Base-by-base conservation (phyloP, 2,888 invertebrate species). In the Ennomos quercinarius region DNA sequence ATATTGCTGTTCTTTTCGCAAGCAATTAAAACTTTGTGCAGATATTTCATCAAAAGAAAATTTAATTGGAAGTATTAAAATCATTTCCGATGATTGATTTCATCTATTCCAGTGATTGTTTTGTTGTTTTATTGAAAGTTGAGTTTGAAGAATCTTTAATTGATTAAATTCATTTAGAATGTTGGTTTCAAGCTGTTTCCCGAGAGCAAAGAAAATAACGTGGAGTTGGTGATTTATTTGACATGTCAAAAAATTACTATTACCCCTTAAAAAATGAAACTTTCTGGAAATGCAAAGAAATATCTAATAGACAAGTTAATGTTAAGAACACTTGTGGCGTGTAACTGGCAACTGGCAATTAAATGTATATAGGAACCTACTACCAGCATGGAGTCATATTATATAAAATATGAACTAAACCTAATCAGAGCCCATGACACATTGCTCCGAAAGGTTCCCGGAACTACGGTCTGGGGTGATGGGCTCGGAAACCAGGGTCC, bases 391-490 rank as follows among this genome's bases (percentile, higher is more conserved):
- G 27, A 27, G 27, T 27, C 27, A 27, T 27, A 27, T 27, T 4
- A 27, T 4, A 27, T 27, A 3, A 17, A 27, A 27, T 4, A 27
- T 27, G 17, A 17, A 17, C 17, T 17, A 17, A 17, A 17, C 17
- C 11, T 13, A 42, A 42, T 9, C 6, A 13, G 10, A 9, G 5
- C 12, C 17, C 34, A 8, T 43, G 50, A 38, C 45, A 12, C 13
- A 81, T 84, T 83, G 83, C 86, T 79, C 76, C 71, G n/a, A 69
- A 64, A 27, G 63, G 65, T 55, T 66, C 61, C 80, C 82, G 89
- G 87, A 88, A 85, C 74, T 77, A 57, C 69, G 84, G 72, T 71
- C 66, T 71, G 41, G 52, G 70, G 73, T 70, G 71, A 58, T 67
- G 79, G 62, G n/a, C 0, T 80, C 76, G 78, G 74, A 27, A 27